These are phyloP conservation scores for Phortica magna DNA, from an alignment of 2,888 invertebrate genomes.

Conservation along the genomic window DNA sequence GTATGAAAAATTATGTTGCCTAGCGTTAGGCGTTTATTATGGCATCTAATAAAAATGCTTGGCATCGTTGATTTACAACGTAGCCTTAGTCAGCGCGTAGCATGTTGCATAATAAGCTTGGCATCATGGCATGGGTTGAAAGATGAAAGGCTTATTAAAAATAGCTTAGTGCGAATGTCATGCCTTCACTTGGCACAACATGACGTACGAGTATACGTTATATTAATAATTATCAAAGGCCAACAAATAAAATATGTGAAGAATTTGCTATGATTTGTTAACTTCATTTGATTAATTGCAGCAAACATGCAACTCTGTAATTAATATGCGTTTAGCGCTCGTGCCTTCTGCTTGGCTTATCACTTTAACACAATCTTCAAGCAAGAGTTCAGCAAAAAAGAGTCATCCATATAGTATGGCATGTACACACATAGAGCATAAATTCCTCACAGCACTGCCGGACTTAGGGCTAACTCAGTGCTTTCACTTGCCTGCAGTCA, in stretches of 20 bases:
- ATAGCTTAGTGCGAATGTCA: background rate
- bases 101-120: background rate
- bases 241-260: background rate
- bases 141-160: slow-evolving; percentile 18
- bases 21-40: slow-evolving; percentile 28
- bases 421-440: background rate
- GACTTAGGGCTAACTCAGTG: background rate
- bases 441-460: background rate
- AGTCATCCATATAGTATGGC: background rate
- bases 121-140: background rate
- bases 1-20: slow-evolving; percentile 25
- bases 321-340: too few relatives aligned
- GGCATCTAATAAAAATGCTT: slow-evolving; percentile 22
- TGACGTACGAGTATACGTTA: background rate
- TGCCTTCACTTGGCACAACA: background rate
- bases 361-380: too few relatives aligned
- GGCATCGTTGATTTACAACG: slow-evolving; percentile 16
- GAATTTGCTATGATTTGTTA: too few relatives aligned
- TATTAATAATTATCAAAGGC: background rate
- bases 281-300: too few relatives aligned
- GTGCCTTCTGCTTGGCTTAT: too few relatives aligned
- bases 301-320: too few relatives aligned
- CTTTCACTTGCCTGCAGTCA: background rate
- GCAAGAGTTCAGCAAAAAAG: background rate
- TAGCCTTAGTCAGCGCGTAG: background rate